These are phyloP conservation scores for Silurus lanzhouensis DNA, from an alignment of 2,797 vertebrate genomes.

Conservation along the genomic window DNA sequence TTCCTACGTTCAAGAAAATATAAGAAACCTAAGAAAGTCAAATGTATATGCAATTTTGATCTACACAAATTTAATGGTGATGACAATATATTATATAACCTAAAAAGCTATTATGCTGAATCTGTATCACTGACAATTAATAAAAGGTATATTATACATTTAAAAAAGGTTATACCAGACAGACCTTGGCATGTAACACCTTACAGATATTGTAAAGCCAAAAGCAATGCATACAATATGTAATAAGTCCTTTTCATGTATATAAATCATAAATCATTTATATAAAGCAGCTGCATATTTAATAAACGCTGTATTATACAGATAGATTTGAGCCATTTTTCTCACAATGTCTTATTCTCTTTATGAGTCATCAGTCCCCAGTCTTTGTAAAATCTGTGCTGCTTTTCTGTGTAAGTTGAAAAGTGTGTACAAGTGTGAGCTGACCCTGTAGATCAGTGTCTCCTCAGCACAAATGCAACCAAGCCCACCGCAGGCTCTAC, in stretches of 20 bases:
- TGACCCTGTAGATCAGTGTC: constrained; percentile 48
- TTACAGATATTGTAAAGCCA: background rate
- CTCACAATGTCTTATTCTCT: constrained; percentile 12
- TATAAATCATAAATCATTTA: background rate
- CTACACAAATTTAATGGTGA: background rate
- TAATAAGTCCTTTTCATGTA: constrained; percentile 7
- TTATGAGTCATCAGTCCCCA: constrained; percentile 34
- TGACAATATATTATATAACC: background rate
- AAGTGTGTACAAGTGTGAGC: constrained; percentile 34
- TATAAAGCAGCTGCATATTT: constrained; percentile 13
- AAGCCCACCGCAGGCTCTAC: constrained; percentile 50
- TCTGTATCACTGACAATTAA: background rate
- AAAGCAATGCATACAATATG: background rate
- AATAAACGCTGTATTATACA: background rate
- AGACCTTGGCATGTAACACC: constrained; percentile 10
- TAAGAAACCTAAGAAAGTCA: background rate
- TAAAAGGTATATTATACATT: background rate
- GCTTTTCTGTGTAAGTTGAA: constrained; percentile 18
- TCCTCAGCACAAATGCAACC: constrained; percentile 56
- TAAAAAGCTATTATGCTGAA: background rate
- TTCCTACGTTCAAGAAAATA: background rate
- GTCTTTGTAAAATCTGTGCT: background rate
- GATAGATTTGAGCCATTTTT: constrained; percentile 22
- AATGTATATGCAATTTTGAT: background rate
- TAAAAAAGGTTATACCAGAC: background rate